Percentiles rank a stretch among this genome's conserved stretches.
phyloP scores from a whole-genome alignment of 92 coral and sea anemone species.

The Metridium senile region DNA sequence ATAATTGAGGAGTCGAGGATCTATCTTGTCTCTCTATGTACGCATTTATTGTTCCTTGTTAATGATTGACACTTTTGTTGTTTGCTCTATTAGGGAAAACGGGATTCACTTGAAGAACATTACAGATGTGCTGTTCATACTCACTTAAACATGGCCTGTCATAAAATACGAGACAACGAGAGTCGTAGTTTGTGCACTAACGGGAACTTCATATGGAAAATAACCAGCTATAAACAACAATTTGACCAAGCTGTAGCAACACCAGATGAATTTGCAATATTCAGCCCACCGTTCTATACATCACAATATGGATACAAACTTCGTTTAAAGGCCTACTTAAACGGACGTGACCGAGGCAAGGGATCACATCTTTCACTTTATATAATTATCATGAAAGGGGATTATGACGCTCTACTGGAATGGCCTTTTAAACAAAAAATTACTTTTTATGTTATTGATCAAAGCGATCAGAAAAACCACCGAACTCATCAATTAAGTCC shows the following conservation, averaged over 20 bases:
- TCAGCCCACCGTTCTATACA: constrained; percentile 94
- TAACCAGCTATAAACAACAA: constrained; percentile 77
- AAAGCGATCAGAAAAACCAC: constrained; percentile 87
- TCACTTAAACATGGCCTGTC: constrained; percentile 91
- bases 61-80: too few species aligned
- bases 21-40: too few species aligned
- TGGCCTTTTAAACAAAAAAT: constrained; percentile 99
- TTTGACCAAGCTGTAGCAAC: constrained; percentile 82
- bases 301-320: constrained; percentile 95
- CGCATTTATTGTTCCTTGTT: too few species aligned
- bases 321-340: constrained; percentile 88
- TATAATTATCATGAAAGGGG: constrained; percentile 97
- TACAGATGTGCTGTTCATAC: constrained; percentile 74
- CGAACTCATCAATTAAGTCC: constrained; percentile 92
- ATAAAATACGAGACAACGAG: constrained; percentile 94
- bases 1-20: too few species aligned
- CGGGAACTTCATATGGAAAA: constrained; percentile 94
- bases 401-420: constrained; percentile 87
- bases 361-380: constrained; percentile 91
- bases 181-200: constrained; percentile 89
- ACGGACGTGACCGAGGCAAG: constrained; percentile 96
- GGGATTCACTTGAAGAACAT: constrained; percentile 89
- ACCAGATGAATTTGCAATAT: constrained; percentile 91
- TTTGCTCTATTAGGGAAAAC: constrained; percentile 95
- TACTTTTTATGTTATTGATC: constrained; percentile 90